Percentiles rank a stretch among this genome's conserved stretches.
Conservation (phyloP, 2,888 invertebrate species). For the Brenthis ino region DNA sequence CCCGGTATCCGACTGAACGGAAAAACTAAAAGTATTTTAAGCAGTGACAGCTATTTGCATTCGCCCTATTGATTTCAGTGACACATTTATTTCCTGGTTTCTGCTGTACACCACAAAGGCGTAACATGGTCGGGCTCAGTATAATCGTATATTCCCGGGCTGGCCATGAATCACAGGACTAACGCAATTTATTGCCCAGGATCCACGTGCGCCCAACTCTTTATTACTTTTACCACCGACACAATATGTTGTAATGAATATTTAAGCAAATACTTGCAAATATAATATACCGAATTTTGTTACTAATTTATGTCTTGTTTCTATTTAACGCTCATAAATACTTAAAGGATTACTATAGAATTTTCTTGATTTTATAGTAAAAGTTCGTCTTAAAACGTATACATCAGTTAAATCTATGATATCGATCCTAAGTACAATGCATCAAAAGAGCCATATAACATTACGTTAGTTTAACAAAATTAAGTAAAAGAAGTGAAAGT, state of each 20-base stretch:
- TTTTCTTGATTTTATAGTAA: no score
- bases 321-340: no score
- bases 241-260: slow-evolving; percentile 37
- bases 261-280: slow-evolving; percentile 28
- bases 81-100: slow-evolving; percentile 24
- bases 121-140: slow-evolving; percentile 29
- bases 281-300: background rate
- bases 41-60: slow-evolving; percentile 1
- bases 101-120: slow-evolving; percentile 27
- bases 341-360: no score
- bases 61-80: slow-evolving; percentile 13
- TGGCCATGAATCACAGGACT: slow-evolving; percentile 37
- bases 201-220: slow-evolving; percentile 39
- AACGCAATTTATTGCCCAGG: slow-evolving; percentile 37
- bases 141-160: slow-evolving; percentile 39
- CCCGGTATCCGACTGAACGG: background rate
- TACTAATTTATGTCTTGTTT: background rate
- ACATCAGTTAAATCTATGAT: no score
- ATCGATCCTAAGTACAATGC: no score
- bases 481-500: no score
- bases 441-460: no score
- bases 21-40: slow-evolving; percentile 5
- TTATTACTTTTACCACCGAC: slow-evolving; percentile 37
- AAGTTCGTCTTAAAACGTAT: no score
- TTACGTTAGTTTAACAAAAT: no score